These are phyloP conservation scores for Scelioninae gen. 2 DNA, from an alignment of 2,888 invertebrate species.

Conservation along the genomic window DNA sequence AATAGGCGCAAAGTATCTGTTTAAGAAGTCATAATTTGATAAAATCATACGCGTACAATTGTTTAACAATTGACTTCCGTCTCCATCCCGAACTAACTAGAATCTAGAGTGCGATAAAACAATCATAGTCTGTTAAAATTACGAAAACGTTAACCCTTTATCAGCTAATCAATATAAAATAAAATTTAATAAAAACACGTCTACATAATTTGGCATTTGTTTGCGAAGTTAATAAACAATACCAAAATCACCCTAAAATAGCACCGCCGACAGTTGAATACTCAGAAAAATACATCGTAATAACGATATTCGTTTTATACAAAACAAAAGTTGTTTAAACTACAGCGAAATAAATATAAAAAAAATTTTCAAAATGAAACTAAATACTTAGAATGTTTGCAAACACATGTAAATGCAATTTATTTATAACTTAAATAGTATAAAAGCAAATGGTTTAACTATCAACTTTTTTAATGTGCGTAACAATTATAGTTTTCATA, in stretches of 20 bases:
- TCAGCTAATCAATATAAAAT: constrained; percentile 12
- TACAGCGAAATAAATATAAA: background rate
- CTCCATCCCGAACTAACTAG: background rate
- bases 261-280: constrained; percentile 26
- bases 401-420: background rate
- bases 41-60: constrained; percentile 32
- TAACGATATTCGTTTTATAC: constrained; percentile 1
- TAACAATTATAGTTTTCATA: background rate
- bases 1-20: background rate
- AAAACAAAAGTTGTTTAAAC: too few species aligned
- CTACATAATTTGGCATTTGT: constrained; percentile 7
- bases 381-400: background rate
- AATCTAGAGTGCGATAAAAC: constrained; percentile 17
- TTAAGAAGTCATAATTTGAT: constrained; percentile 1
- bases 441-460: background rate
- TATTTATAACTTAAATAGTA: background rate
- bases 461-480: background rate
- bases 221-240: constrained; percentile 16
- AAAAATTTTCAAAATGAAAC: background rate
- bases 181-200: constrained; percentile 17
- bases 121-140: constrained; percentile 18
- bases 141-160: constrained; percentile 9
- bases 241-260: constrained; percentile 39
- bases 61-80: constrained; percentile 35
- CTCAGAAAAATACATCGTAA: constrained; percentile 29